Base-by-base conservation (phyloP, 2,888 invertebrate genomes). In the Physocephala rufipes region DNA sequence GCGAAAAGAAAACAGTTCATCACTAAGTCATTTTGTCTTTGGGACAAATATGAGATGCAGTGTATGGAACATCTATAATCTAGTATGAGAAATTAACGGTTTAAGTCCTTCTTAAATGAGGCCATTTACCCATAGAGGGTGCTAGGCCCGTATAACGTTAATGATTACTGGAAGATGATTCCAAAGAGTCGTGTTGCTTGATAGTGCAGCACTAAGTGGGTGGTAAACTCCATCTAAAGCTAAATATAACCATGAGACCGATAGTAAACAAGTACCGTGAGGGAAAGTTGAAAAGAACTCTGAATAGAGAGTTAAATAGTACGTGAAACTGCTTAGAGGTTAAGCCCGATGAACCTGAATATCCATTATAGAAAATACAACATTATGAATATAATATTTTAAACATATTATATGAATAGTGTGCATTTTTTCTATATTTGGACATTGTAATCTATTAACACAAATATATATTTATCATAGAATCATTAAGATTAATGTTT, bases 231-330 rank as follows among this genome's bases (percentile, higher is more conserved):
- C 87, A 86, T 87, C 87, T 86, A 87, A 87, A 85, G 85, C 87
- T 87, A 89, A 90, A 90, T 90, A 89, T 87, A 78, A 85, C 86
- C 87, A 87, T 87, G 89, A 90, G 89, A 88, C 89, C 89, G 89
- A 90, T 90, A 90, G 90, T 88, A 87, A 87, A 87, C 87, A 90
- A 90, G 89, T 89, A 89, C 89, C 89, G 89, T 89, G 90, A 90
- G 89, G 89, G 89, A 36, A 36, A 36, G 36, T 36, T 36, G 36
- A 36, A 36, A 36, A 36, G 36, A 36, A 36, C 36, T 36, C 36
- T 36, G 36, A 36, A 36, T 36, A 36, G 36, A 36, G 36, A 36
- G 36, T 36, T 36, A 36, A 36, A 36, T 36, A 36, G 36, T 36
- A 36, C 36, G 36, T 36, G 36, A 36, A 36, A 36, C 36, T 36